A percentile compares a stretch with the other conserved stretches of the same genome.
phyloP scores from a whole-genome alignment of 53 echinoderm and acorn worm species.

The Patiria pectinifera region DNA sequence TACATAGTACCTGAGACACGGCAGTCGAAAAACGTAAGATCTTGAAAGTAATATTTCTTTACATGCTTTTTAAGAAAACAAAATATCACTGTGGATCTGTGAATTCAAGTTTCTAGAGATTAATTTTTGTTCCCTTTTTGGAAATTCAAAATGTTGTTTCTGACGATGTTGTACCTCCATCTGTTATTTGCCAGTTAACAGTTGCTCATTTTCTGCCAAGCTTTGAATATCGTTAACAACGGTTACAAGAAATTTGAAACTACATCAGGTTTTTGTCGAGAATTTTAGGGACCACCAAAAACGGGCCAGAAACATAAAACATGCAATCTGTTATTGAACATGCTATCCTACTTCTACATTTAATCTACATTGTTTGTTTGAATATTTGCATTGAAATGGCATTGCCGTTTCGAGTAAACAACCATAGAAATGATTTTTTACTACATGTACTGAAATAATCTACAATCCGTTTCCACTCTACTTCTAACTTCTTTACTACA shows the following conservation, averaged over 20 bases:
- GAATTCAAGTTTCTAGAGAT: neutral
- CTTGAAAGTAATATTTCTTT: neutral
- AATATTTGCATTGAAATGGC: conserved; percentile 63
- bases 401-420: conserved; percentile 48
- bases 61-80: no score
- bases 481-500: neutral
- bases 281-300: neutral
- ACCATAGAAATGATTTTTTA: conserved; percentile 23
- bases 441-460: neutral
- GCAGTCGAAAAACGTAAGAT: neutral
- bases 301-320: neutral
- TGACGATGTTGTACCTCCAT: neutral
- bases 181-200: no score
- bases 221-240: neutral
- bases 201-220: neutral
- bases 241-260: neutral
- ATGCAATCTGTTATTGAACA: neutral
- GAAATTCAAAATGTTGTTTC: neutral
- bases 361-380: conserved; percentile 2
- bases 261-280: neutral
- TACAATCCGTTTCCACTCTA: neutral
- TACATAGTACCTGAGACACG: neutral
- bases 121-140: no score
- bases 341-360: conserved; percentile 6
- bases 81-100: no score